Base-by-base conservation (phyloP, 2,113 vertebrate species). In the Macquaria australasica region DNA sequence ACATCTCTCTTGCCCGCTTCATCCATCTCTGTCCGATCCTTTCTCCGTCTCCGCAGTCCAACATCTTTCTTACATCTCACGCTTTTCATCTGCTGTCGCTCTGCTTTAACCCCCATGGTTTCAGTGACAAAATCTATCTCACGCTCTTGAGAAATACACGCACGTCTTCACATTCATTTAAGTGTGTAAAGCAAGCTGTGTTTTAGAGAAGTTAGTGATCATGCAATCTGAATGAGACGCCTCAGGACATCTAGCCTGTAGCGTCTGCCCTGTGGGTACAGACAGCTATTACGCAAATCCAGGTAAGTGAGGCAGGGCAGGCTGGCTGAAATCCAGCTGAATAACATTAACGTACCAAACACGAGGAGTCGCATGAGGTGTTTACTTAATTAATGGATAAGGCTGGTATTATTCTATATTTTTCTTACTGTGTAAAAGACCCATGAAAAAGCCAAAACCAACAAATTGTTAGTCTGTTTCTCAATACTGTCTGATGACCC, bases 21-120 rank as follows among this genome's bases (percentile, higher is more conserved):
- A 93, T 92, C 91, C 82, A 83, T 94, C 91, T 92, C 87, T 90
- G 81, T 92, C 92, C 55, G 23, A 75, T 86, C 73, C 84, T 56
- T 31, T 88, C 53, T 68, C 5, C 21, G 4, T 91, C 87, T 87
- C 70, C 1, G 18, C 37, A 1, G 63, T 78, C 81, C 82, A 71
- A 69, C 73, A 85, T 82, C 87, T 90, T 84, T 82, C 79, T 68
- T 31, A 66, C 82, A 88, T 86, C 85, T 69, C 73, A 41, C 18
- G 4, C 85, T 72, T 84, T 89, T 79, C 79, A 84, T 83, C 77
- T 74, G 63, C 81, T 69, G 87, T 73, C 48, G 23, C 79, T 68
- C 66, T 4, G 58, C 59, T 73, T 84, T 88, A 81, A 79, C 67
- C 51, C 67, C 60, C n/a, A 9, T 16, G 0, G 23, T 53, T 69